Evolutionary conservation across 2,888 invertebrate species (phyloP), one percentile per base, ranked within the genome.

Genomic region (Amphimallon solstitiale): DNA sequence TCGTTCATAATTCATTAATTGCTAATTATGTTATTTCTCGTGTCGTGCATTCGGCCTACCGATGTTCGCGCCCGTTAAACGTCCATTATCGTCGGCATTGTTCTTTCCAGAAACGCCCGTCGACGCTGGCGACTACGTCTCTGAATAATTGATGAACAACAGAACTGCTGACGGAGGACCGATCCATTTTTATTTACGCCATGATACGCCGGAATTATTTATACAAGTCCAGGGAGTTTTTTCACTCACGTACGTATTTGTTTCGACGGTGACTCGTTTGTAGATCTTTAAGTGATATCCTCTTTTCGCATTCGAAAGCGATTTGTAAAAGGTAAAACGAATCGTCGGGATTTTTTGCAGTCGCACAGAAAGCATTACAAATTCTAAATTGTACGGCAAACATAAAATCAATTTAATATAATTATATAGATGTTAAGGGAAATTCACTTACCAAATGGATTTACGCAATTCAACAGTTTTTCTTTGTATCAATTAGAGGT

Each of bases 11-110:
- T 59, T 59, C 43, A 59, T 59, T 43, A 59, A 59, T 43, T 34
- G 56, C 23, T 59, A 59, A 59, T 59, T 59, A 59, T 43, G 56
- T 59, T 43, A 45, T 59, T 59, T 34, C 56, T 43, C 43, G 15
- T 45, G 29, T 45, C 54, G 38, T 54, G 7, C n/a, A 59, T 43
- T 15, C 5, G 56, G 56, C 34, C 15, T 43, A 59, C 56, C 56
- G 56, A 59, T 59, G 56, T 4, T 38, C 38, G 29, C 7, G n/a
- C 19, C 54, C 38, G 54, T 54, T 54, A 54, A 38, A 38, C 54
- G n/a, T 9, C 19, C 54, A 38, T 54, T 54, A 54, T 40, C 19
- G 38, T 38, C 38, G 15, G 37, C 38, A 54, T 54, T 54, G 54
- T 54, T 38, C 19, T 38, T 37, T 38, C 38, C n/a, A n/a, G 12